A percentile compares a stretch with the other conserved stretches of the same genome.
Evolutionary conservation across 2,113 vertebrate genomes (phyloP).

Genomic region (Boleophthalmus pectinirostris): DNA sequence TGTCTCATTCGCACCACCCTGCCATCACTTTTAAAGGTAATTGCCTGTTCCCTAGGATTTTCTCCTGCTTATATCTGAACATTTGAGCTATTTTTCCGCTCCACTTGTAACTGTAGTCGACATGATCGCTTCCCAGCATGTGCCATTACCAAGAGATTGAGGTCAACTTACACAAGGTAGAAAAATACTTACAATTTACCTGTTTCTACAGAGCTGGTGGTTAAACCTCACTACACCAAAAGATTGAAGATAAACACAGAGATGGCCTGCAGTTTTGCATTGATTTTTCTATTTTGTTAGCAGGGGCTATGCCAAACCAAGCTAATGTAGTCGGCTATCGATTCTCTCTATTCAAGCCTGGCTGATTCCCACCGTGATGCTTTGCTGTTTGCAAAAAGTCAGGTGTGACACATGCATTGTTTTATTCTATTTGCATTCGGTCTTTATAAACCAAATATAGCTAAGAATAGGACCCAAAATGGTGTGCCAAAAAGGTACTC

Average conservation of each 20-base stretch:
- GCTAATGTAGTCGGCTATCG: slow-evolving; percentile 73
- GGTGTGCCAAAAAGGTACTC: slow-evolving; percentile 9
- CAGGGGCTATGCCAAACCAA: slow-evolving; percentile 63
- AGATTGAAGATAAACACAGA: slow-evolving; percentile 47
- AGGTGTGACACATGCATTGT: slow-evolving; percentile 41
- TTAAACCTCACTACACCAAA: slow-evolving; percentile 11
- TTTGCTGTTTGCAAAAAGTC: slow-evolving; percentile 55
- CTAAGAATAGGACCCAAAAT: slow-evolving; percentile 16
- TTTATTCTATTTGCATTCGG: slow-evolving; percentile 9
- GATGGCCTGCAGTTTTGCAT: slow-evolving; percentile 63
- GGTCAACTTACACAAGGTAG: slow-evolving; percentile 21
- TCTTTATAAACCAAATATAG: not conserved
- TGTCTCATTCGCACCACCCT: not conserved
- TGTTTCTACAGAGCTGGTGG: not conserved
- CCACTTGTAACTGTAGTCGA: slow-evolving; percentile 3
- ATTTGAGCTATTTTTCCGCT: not conserved
- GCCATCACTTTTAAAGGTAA: slow-evolving; percentile 34
- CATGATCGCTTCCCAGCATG: not conserved
- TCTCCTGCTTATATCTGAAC: slow-evolving; percentile 9
- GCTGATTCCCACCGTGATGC: slow-evolving; percentile 46
- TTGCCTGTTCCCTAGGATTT: slow-evolving; percentile 23
- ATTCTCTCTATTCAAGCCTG: slow-evolving; percentile 62
- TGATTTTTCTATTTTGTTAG: slow-evolving; percentile 61
- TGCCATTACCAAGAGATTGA: slow-evolving; percentile 23
- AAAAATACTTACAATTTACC: slow-evolving; percentile 9